Evolutionary conservation across 1,140 invertebrate species (phyloP), one percentile per base, ranked within the genome.

Genomic region (Sarcophaga bullata): DNA sequence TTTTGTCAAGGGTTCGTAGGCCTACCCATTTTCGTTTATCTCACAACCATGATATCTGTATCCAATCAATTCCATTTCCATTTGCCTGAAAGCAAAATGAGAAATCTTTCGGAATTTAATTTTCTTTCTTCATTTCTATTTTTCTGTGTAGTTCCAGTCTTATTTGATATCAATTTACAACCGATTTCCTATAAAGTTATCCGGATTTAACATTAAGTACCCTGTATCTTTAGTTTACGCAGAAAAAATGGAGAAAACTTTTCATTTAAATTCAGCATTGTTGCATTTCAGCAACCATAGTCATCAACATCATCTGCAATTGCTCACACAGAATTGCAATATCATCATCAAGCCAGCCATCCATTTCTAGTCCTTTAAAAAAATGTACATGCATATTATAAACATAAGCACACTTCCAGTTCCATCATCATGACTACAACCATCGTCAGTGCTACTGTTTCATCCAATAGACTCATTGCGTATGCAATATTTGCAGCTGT

Each of bases 401-500:
- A 19, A 19, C 58, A 68, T 58, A 58, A 58, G 4, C 54, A 58
- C 54, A 58, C 7, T 58, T 13, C 13, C 46, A n/a, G 17, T 76
- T 48, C 73, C 73, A 75, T 75, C n/a, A 48, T 37, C 75, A 78
- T 50, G 17, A 17, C 48, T 10, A 78, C 8, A 17, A 52, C 5
- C 48, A 78, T 78, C 48, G 50, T 78, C 52, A 78, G 7, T 68
- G 25, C 25, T 17, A 19, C 15, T 58, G 15, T 25, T 62, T 25
- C 25, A 37, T 37, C 25, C 25, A 37, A 37, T 37, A 37, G 25
- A 37, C 80, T 81, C 80, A 81, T 81, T 81, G 80, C 80, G 80
- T 62, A 81, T 81, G 80, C 80, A 81, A 72, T 72, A 58, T 13
- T 48, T 72, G 80, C 80, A 81, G 80, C 80, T 81, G 80, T 72